These are phyloP conservation scores for Eilema sororculum DNA, from an alignment of 2,888 invertebrate genomes.

Conservation along the genomic window DNA sequence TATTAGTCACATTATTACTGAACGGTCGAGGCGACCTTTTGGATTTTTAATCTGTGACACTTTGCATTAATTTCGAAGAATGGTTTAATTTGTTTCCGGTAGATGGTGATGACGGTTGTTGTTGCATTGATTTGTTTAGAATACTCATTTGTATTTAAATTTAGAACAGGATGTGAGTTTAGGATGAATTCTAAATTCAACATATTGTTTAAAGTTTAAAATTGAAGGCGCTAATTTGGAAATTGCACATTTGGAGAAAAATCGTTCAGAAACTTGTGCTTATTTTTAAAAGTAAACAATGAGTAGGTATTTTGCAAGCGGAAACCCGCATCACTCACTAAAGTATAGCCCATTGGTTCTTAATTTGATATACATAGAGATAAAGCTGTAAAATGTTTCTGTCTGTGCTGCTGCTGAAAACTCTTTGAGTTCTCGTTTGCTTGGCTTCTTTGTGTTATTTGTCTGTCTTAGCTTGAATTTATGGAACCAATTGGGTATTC, in stretches of 20 bases:
- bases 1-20: constrained; percentile 18
- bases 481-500: too few relatives aligned
- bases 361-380: neutral
- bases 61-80: constrained; percentile 44
- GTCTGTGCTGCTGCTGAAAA: too few relatives aligned
- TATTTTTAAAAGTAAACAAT: too few relatives aligned
- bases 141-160: constrained; percentile 35
- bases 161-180: constrained; percentile 38
- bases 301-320: too few relatives aligned
- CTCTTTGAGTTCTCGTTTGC: too few relatives aligned
- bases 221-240: constrained; percentile 24
- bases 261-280: neutral
- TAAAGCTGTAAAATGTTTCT: neutral
- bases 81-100: constrained; percentile 40
- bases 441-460: too few relatives aligned
- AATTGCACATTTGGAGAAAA: neutral
- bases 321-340: neutral
- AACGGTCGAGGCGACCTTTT: constrained; percentile 23
- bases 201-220: constrained; percentile 25
- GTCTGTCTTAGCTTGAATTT: too few relatives aligned
- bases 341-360: neutral
- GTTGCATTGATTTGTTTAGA: constrained; percentile 40
- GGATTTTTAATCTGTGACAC: constrained; percentile 45
- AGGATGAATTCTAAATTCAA: constrained; percentile 18
- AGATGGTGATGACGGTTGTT: constrained; percentile 26